Conservation (phyloP, 2,888 invertebrate genomes). For the Plagiodera versicolora region DNA sequence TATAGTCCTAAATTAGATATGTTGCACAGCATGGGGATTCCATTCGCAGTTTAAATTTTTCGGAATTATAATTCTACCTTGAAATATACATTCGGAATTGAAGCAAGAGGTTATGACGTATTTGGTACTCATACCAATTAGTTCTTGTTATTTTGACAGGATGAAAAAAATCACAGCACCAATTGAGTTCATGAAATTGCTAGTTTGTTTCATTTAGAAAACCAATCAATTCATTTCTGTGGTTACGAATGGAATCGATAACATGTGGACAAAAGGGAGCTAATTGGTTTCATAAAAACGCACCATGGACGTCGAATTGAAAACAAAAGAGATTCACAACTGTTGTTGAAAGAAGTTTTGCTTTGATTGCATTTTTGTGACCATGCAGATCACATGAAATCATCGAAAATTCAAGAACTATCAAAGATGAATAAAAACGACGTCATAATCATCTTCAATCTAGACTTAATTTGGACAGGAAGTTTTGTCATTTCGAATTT, state of each 20-base stretch:
- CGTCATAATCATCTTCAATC: too few relatives aligned
- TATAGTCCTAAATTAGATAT: conserved; percentile 40
- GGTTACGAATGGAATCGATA: conserved; percentile 49
- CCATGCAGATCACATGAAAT: too few relatives aligned
- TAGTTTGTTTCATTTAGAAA: conserved; percentile 22
- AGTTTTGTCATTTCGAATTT: too few relatives aligned
- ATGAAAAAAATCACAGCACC: background rate
- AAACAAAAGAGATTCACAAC: background rate
- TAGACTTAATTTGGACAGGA: too few relatives aligned
- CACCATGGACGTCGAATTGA: background rate
- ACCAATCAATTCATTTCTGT: conserved; percentile 52
- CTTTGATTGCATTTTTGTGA: background rate
- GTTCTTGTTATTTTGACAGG: too few relatives aligned
- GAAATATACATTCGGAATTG: background rate
- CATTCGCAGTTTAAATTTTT: conserved; percentile 11
- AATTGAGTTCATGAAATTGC: background rate
- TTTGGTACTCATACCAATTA: too few relatives aligned
- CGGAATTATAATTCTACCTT: background rate
- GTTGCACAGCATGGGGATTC: conserved; percentile 20
- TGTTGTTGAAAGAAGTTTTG: background rate
- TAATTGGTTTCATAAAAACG: conserved; percentile 35
- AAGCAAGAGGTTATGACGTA: too few relatives aligned
- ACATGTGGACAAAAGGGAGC: conserved; percentile 46
- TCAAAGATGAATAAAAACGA: too few relatives aligned
- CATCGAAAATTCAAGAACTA: too few relatives aligned